These are phyloP conservation scores for Pseudorhombus dupliciocellatus DNA, from an alignment of 2,113 vertebrate genomes.

Conservation along the genomic window DNA sequence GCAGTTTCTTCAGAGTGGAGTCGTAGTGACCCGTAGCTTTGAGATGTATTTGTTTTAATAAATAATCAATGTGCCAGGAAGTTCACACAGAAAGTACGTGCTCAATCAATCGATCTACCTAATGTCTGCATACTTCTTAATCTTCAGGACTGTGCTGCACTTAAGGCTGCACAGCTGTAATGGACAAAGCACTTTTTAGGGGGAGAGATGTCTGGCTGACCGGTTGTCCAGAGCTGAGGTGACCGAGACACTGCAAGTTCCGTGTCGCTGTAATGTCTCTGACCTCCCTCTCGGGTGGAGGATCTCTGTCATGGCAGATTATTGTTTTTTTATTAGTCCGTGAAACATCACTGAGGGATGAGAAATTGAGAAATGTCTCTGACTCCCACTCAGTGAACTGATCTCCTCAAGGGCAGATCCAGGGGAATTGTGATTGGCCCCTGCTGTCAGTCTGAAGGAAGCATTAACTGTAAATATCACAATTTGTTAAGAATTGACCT, in stretches of 20 bases:
- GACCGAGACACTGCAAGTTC: conserved; percentile 9
- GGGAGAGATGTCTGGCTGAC: neutral
- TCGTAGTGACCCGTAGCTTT: conserved; percentile 13
- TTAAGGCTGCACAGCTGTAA: conserved; percentile 51
- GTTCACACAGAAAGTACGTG: conserved; percentile 51
- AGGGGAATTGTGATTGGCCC: no score
- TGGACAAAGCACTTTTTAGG: conserved; percentile 35
- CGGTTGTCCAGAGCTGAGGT: conserved; percentile 4
- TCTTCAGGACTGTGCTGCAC: conserved; percentile 43
- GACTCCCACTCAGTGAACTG: no score
- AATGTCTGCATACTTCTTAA: conserved; percentile 45
- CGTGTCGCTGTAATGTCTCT: neutral
- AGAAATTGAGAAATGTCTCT: conserved; percentile 5
- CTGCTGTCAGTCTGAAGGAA: no score
- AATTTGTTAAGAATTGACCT: no score
- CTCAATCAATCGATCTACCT: conserved; percentile 67
- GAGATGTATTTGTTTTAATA: conserved; percentile 59
- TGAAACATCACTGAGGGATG: neutral
- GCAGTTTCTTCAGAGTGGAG: neutral
- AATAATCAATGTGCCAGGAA: conserved; percentile 67
- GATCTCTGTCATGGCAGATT: conserved; percentile 18
- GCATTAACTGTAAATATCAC: no score
- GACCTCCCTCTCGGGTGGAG: neutral
- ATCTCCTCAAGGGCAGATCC: no score
- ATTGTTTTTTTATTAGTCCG: conserved; percentile 2